phyloP scores from a whole-genome alignment of 1,140 invertebrate species.

The Vanessa tameamea region DNA sequence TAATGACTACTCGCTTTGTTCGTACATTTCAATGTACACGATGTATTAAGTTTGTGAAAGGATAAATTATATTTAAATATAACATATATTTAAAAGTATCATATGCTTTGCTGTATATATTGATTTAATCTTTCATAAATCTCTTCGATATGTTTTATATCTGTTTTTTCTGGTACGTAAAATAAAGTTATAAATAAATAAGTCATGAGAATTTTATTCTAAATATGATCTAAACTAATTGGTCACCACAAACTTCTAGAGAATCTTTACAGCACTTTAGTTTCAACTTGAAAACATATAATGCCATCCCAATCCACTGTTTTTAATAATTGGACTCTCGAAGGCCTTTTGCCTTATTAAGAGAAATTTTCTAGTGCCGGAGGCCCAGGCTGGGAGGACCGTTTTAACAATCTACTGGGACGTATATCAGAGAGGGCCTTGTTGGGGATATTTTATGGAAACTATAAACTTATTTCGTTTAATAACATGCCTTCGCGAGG shows the following conservation, averaged over 20 bases:
- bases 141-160: too few relatives aligned
- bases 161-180: too few relatives aligned
- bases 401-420: conserved; percentile 39
- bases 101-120: too few relatives aligned
- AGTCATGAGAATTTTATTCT: too few relatives aligned
- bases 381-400: conserved; percentile 29
- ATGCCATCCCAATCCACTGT: conserved; percentile 40
- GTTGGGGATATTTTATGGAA: conserved; percentile 48
- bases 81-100: too few relatives aligned
- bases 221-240: conserved; percentile 1
- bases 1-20: conserved; percentile 4
- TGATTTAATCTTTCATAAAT: too few relatives aligned
- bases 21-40: neutral
- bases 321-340: conserved; percentile 56
- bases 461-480: conserved; percentile 55
- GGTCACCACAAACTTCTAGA: conserved; percentile 3
- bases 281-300: conserved; percentile 23
- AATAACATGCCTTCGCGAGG: conserved; percentile 44
- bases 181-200: too few relatives aligned
- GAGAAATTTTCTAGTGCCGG: conserved; percentile 50
- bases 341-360: conserved; percentile 57
- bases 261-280: conserved; percentile 6
- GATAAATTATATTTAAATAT: too few relatives aligned
- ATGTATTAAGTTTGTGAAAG: neutral
- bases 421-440: conserved; percentile 27